phyloP scores from a whole-genome alignment of 92 coral and sea anemone genomes.

The Montipora capitata region DNA sequence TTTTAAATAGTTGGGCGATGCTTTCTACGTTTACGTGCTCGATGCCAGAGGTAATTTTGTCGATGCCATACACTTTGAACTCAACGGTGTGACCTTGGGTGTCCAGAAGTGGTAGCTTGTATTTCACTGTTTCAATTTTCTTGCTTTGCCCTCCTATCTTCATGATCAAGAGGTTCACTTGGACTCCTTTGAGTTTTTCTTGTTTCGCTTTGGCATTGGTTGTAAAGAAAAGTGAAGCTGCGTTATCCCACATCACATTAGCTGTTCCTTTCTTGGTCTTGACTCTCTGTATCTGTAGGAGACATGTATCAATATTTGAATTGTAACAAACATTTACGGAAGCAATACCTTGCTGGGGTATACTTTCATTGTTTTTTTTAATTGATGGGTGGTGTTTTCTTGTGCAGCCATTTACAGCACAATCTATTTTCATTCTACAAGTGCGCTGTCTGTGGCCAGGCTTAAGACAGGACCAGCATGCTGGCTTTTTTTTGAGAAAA shows the following conservation, averaged over 20 bases:
- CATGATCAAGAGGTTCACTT: conserved; percentile 58
- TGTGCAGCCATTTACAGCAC: too few relatives aligned
- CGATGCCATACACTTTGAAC: conserved; percentile 65
- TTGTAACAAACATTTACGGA: conserved; percentile 41
- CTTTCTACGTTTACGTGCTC: conserved; percentile 57
- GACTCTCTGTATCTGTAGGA: conserved; percentile 58
- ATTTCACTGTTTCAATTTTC: conserved; percentile 56
- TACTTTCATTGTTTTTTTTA: conserved; percentile 37
- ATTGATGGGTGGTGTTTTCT: conserved; percentile 1
- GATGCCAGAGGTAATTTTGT: conserved; percentile 70
- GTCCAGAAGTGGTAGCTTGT: conserved; percentile 75
- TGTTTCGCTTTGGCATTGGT: conserved; percentile 61
- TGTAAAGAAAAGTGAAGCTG: conserved; percentile 67
- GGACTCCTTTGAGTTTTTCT: conserved; percentile 55
- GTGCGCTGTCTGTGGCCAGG: too few relatives aligned
- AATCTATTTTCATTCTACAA: too few relatives aligned
- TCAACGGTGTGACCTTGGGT: conserved; percentile 52
- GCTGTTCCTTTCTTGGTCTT: conserved; percentile 56
- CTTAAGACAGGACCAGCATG: too few relatives aligned
- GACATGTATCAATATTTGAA: conserved; percentile 26
- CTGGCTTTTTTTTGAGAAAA: too few relatives aligned
- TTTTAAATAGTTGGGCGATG: conserved; percentile 58
- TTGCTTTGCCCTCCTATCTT: conserved; percentile 65
- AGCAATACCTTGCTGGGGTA: conserved; percentile 33
- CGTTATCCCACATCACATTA: conserved; percentile 72